Conservation (phyloP, 2,113 vertebrate genomes). For the Etia nguti region DNA sequence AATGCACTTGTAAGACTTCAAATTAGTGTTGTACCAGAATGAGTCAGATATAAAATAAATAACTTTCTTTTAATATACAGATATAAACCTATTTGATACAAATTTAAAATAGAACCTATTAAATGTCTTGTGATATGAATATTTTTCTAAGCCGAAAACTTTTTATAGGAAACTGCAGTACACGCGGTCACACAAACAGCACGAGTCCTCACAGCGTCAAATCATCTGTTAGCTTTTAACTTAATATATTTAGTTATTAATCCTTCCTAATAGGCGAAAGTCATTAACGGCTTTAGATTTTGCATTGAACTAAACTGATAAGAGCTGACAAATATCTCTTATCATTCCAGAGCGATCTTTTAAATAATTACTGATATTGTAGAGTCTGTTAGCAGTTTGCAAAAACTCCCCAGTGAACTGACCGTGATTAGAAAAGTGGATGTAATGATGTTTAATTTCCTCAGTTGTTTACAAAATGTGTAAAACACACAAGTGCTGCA, state of each 20-base stretch:
- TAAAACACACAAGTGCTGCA: background rate
- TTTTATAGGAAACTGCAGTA: background rate
- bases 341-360: background rate
- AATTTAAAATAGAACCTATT: background rate
- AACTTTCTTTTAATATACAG: background rate
- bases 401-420: background rate
- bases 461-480: background rate
- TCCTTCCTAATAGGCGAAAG: background rate
- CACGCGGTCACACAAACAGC: background rate
- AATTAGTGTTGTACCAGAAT: background rate
- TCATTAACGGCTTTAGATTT: background rate
- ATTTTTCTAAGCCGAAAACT: background rate
- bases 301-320: background rate
- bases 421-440: slow-evolving; percentile 37
- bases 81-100: background rate
- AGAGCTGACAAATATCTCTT: background rate
- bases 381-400: background rate
- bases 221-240: slow-evolving; percentile 1
- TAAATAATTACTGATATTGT: background rate
- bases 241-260: background rate
- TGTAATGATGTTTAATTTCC: slow-evolving; percentile 39
- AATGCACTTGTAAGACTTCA: background rate
- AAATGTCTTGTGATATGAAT: background rate
- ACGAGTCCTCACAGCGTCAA: background rate
- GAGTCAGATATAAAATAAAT: background rate